Conservation (phyloP, 2,888 invertebrate genomes). For the Leptogaster cylindrica region DNA sequence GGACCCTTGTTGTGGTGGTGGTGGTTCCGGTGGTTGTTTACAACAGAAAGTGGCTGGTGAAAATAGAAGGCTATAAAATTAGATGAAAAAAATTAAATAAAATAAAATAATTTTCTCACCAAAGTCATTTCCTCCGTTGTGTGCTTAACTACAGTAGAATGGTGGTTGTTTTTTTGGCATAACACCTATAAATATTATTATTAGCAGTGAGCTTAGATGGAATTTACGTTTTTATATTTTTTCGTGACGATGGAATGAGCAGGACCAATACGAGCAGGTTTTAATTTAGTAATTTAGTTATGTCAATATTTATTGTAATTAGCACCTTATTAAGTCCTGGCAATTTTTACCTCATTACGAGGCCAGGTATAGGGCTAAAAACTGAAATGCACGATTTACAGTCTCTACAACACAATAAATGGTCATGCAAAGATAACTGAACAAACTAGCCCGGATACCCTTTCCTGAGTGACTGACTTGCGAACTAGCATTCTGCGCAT, state of each 20-base stretch:
- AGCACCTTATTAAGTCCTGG: background rate
- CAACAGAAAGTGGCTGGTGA: slow-evolving; percentile 11
- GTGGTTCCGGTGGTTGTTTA: slow-evolving; percentile 8
- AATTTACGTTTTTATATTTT: too few relatives aligned
- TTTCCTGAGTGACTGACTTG: too few relatives aligned
- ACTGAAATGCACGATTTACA: too few relatives aligned
- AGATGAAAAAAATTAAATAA: background rate
- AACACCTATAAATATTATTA: slow-evolving; percentile 25
- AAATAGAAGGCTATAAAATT: slow-evolving; percentile 1
- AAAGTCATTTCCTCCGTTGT: background rate
- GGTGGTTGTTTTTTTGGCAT: background rate
- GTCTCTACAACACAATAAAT: background rate
- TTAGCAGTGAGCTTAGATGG: slow-evolving; percentile 23
- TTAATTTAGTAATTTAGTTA: slow-evolving; percentile 8
- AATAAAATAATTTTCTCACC: slow-evolving; percentile 16
- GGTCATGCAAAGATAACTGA: background rate
- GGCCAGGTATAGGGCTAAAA: too few relatives aligned
- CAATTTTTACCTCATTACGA: too few relatives aligned
- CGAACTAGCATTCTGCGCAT: too few relatives aligned
- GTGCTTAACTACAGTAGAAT: slow-evolving; percentile 13
- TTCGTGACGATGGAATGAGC: too few relatives aligned
- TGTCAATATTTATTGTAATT: background rate
- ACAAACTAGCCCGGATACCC: too few relatives aligned
- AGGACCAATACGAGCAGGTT: too few relatives aligned
- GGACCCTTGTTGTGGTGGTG: slow-evolving; percentile 36